A percentile compares a stretch with the other conserved stretches of the same genome.
phyloP scores from a whole-genome alignment of 2,797 vertebrate genomes.

The Setipinna tenuifilis region DNA sequence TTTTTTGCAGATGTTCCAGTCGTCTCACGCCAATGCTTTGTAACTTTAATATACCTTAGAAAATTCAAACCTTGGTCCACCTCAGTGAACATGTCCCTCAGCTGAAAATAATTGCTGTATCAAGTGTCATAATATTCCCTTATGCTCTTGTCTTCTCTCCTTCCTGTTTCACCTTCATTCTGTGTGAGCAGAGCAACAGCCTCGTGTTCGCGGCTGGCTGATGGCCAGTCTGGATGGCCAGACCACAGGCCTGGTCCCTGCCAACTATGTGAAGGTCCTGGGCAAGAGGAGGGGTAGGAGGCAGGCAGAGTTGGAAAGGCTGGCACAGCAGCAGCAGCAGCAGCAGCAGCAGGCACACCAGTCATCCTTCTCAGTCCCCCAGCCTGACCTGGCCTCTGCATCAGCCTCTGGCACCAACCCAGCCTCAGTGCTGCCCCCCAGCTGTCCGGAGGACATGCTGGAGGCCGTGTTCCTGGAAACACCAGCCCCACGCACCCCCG shows the following conservation, averaged over 20 bases:
- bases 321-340: conserved; percentile 65
- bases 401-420: conserved; percentile 44
- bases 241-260: conserved; percentile 89
- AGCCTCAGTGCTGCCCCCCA: conserved; percentile 42
- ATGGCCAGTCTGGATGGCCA: conserved; percentile 91
- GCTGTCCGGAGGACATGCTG: conserved; percentile 81
- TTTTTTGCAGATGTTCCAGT: neutral
- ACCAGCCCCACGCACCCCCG: conserved; percentile 57
- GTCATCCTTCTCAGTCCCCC: conserved; percentile 47
- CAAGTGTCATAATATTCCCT: neutral
- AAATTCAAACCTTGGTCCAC: neutral
- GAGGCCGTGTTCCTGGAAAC: conserved; percentile 84
- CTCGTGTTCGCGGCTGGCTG: conserved; percentile 93
- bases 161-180: neutral
- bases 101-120: neutral
- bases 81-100: neutral
- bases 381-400: conserved; percentile 25
- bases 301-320: conserved; percentile 75
- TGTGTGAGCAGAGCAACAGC: conserved; percentile 84
- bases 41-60: neutral
- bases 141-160: neutral
- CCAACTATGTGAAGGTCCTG: conserved; percentile 93
- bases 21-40: too few relatives aligned
- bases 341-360: conserved; percentile 43
- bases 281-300: conserved; percentile 90